These are phyloP conservation scores for Pangasianodon gigas DNA, from an alignment of 2,113 vertebrate genomes.

Conservation along the genomic window DNA sequence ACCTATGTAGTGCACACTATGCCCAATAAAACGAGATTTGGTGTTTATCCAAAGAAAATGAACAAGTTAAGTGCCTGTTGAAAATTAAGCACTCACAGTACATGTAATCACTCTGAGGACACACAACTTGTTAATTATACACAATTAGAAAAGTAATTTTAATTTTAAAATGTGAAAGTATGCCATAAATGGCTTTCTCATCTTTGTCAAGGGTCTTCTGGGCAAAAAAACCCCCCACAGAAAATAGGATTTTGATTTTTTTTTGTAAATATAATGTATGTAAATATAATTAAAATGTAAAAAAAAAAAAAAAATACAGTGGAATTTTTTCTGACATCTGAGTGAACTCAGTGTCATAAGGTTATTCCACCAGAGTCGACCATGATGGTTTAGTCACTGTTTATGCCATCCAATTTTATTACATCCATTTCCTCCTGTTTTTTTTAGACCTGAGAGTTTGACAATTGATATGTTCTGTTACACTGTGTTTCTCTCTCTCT, in stretches of 20 bases:
- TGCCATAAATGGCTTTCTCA: not conserved
- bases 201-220: not conserved
- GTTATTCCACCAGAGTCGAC: not conserved
- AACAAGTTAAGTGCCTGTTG: not conserved
- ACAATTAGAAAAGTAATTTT: not conserved
- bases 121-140: not conserved
- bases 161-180: not conserved
- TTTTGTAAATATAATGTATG: not conserved
- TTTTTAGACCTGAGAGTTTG: not conserved
- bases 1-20: not conserved
- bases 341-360: not conserved
- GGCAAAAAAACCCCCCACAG: not conserved
- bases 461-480: not conserved
- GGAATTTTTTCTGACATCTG: not conserved
- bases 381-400: not conserved
- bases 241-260: not conserved
- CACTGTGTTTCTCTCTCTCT: not conserved
- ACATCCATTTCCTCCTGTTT: not conserved
- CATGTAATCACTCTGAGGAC: not conserved
- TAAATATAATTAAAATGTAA: no score
- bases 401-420: not conserved
- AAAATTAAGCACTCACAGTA: not conserved
- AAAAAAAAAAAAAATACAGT: no score
- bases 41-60: not conserved
- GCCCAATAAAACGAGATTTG: not conserved